Evolutionary conservation across 2,113 vertebrate genomes (phyloP), one percentile per base, ranked within the genome.

Genomic region (Datnioides undecimradiatus): DNA sequence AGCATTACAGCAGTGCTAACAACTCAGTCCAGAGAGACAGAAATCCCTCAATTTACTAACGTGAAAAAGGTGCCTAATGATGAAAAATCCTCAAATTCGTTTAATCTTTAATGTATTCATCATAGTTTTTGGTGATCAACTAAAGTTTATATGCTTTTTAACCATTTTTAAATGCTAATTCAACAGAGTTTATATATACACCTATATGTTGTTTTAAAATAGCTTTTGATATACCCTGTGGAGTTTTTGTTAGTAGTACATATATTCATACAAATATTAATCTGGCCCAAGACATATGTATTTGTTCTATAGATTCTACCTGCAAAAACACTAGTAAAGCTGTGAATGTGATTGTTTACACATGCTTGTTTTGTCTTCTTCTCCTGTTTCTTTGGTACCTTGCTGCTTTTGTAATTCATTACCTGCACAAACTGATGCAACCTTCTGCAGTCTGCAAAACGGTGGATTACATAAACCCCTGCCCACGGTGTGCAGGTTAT

Each of bases 61-160:
- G 34, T 12, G 1, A n/a, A 52, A 46, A 49, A 48, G 19, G 19
- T 66, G 65, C 72, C 60, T 63, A 19, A 71, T 58, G 72, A 76
- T 72, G 43, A 33, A 67, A 72, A 70, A 54, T 23, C 21, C n/a
- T 49, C 6, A 43, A 60, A 8, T 55, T 43, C 1, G 36, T 70
- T 52, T 33, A 1, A 43, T 48, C n/a, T 31, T 31, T 36, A 36
- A 12, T 71, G 11, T 59, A 27, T 54, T 17, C 48, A 60, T 31
- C 14, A 19, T 19, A 27, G 5, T 17, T 69, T 74, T 62, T 8
- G 40, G n/a, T 3, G 2, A 36, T 59, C 6, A 65, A 33, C 5
- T 34, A 6, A 54, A 25, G 17, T 14, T 76, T 33, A 33, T 1
- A 25, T 60, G 27, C 3, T 46, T 60, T 48, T 2, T 52, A 38